Conservation (phyloP, 37 sponge, comb jelly and placozoan species). For the Bolinopsis microptera region DNA sequence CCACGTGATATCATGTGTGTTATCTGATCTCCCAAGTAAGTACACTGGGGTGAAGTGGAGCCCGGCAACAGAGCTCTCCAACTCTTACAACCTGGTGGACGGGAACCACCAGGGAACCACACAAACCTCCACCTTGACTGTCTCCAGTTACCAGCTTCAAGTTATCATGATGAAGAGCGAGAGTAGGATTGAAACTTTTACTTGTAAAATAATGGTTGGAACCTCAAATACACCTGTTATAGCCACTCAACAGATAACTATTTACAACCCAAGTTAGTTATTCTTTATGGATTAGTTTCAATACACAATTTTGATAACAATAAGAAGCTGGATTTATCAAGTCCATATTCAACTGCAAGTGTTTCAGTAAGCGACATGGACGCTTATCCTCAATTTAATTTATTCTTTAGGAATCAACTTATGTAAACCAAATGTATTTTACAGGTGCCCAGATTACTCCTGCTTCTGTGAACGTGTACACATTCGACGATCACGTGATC, state of each 20-base stretch:
- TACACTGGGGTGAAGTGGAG: neutral
- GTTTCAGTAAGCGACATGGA: too few relatives aligned
- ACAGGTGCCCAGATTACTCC: neutral
- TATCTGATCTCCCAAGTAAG: neutral
- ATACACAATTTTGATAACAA: too few relatives aligned
- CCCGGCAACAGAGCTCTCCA: neutral
- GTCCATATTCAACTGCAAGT: too few relatives aligned
- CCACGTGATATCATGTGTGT: neutral
- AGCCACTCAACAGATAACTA: neutral
- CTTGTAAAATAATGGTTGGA: neutral
- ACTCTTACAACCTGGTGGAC: neutral
- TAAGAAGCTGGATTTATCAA: too few relatives aligned
- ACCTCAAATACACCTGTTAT: neutral
- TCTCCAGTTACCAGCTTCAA: neutral
- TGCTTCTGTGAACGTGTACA: neutral
- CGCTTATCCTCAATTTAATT: too few relatives aligned
- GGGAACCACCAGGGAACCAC: neutral
- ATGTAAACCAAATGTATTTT: neutral
- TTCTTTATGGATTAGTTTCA: too few relatives aligned
- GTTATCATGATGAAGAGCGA: neutral
- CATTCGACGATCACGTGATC: neutral
- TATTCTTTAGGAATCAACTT: too few relatives aligned
- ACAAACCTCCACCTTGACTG: neutral
- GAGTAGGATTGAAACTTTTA: neutral
- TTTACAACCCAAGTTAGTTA: neutral